Percentiles rank a stretch among this genome's conserved stretches.
These are phyloP conservation scores for Amblyopsis hoosieri DNA, from an alignment of 2,797 vertebrate species.

Conservation along the genomic window DNA sequence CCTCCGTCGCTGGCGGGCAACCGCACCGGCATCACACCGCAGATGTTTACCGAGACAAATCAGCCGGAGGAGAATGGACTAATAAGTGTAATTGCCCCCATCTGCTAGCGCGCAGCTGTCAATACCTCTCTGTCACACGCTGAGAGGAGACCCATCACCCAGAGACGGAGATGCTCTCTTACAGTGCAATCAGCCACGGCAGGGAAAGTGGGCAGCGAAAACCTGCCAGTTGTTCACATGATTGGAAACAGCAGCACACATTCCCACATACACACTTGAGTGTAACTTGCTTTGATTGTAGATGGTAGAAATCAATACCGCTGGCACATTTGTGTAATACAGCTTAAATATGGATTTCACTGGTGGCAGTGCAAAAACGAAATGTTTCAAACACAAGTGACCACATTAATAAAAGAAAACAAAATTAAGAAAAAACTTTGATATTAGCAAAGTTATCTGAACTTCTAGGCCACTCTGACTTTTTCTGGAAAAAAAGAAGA, in stretches of 20 bases:
- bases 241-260: slow-evolving; percentile 14
- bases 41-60: slow-evolving; percentile 65
- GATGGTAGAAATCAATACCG: slow-evolving; percentile 1
- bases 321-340: slow-evolving; percentile 23
- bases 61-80: slow-evolving; percentile 60
- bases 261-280: slow-evolving; percentile 2
- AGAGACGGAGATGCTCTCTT: slow-evolving; percentile 40
- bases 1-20: slow-evolving; percentile 24
- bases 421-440: slow-evolving; percentile 3
- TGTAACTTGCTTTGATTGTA: not conserved
- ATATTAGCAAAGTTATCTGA: not conserved
- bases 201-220: slow-evolving; percentile 9
- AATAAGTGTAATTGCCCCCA: slow-evolving; percentile 70
- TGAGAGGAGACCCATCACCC: slow-evolving; percentile 58
- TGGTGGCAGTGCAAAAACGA: not conserved
- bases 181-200: slow-evolving; percentile 41
- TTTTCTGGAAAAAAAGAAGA: slow-evolving; percentile 4
- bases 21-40: slow-evolving; percentile 33
- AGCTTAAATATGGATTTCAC: slow-evolving; percentile 4
- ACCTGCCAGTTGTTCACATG: slow-evolving; percentile 21
- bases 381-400: not conserved
- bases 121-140: slow-evolving; percentile 57
- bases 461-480: slow-evolving; percentile 15
- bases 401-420: slow-evolving; percentile 1
- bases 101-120: slow-evolving; percentile 71